Percentiles rank a stretch among this genome's conserved stretches.
Conservation (phyloP, 2,888 invertebrate species). For the Cheilosia pagana region DNA sequence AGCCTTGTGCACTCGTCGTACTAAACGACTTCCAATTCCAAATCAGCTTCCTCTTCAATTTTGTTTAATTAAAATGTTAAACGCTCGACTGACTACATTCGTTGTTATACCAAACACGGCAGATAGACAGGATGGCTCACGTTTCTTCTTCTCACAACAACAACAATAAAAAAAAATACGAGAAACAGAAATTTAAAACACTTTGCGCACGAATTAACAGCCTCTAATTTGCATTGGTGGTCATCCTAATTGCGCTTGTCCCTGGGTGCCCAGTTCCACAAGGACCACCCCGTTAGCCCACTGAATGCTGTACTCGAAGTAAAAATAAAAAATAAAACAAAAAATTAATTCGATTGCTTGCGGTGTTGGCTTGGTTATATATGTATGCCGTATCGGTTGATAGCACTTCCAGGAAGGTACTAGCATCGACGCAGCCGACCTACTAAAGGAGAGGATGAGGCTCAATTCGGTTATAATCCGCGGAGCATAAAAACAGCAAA, state of each 20-base stretch:
- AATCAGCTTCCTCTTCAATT: conserved; percentile 26
- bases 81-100: conserved; percentile 59
- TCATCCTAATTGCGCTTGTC: conserved; percentile 72
- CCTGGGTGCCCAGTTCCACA: conserved; percentile 27
- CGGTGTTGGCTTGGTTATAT: conserved; percentile 42
- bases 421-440: conserved; percentile 55
- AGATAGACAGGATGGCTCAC: conserved; percentile 50
- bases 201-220: conserved; percentile 75
- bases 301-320: conserved; percentile 8
- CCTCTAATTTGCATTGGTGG: conserved; percentile 74
- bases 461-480: conserved; percentile 65
- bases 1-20: not conserved
- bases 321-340: conserved; percentile 32
- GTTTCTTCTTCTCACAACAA: conserved; percentile 36
- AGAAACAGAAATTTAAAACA: conserved; percentile 61
- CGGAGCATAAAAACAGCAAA: conserved; percentile 68
- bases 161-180: conserved; percentile 25
- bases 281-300: conserved; percentile 1
- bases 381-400: conserved; percentile 60
- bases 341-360: conserved; percentile 69
- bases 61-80: conserved; percentile 72
- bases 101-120: conserved; percentile 59
- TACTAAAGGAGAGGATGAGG: conserved; percentile 29
- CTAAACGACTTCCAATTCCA: not conserved
- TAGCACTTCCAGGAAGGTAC: conserved; percentile 56